These are phyloP conservation scores for Neolamprologus longior DNA, from an alignment of 2,113 vertebrate genomes.

Conservation along the genomic window DNA sequence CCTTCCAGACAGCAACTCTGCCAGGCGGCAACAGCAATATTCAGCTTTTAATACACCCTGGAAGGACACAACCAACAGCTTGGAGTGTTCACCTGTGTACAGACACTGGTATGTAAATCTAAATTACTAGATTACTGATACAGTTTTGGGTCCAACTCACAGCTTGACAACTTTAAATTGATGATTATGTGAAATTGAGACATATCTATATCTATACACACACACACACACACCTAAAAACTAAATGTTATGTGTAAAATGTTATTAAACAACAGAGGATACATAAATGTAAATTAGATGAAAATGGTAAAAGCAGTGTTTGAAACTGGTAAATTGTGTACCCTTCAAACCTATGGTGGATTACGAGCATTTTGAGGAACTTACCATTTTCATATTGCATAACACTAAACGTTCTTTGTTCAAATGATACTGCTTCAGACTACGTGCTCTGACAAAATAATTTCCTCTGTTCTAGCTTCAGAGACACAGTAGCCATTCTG, in stretches of 20 bases:
- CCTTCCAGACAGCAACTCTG: not conserved
- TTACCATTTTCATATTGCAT: not conserved
- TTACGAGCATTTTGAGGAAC: slow-evolving; percentile 3
- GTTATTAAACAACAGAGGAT: not conserved
- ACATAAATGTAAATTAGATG: not conserved
- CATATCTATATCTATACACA: not conserved
- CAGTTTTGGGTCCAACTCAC: not conserved
- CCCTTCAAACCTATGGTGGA: not conserved
- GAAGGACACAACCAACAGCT: not conserved
- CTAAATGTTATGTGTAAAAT: not conserved
- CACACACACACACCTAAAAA: not conserved
- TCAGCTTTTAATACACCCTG: not conserved
- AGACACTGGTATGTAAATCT: slow-evolving; percentile 9
- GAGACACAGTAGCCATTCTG: not conserved
- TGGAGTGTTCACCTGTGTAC: not conserved
- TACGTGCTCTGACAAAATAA: not conserved
- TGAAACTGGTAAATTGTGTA: not conserved
- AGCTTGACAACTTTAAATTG: not conserved
- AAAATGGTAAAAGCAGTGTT: not conserved
- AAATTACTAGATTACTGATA: not conserved
- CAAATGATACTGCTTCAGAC: not conserved
- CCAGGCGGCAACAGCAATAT: not conserved
- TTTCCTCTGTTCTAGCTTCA: slow-evolving; percentile 7
- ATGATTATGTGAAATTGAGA: not conserved
- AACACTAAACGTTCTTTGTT: not conserved